Base-by-base conservation (phyloP, 2,888 invertebrate genomes). In the Latrodectus elegans region DNA sequence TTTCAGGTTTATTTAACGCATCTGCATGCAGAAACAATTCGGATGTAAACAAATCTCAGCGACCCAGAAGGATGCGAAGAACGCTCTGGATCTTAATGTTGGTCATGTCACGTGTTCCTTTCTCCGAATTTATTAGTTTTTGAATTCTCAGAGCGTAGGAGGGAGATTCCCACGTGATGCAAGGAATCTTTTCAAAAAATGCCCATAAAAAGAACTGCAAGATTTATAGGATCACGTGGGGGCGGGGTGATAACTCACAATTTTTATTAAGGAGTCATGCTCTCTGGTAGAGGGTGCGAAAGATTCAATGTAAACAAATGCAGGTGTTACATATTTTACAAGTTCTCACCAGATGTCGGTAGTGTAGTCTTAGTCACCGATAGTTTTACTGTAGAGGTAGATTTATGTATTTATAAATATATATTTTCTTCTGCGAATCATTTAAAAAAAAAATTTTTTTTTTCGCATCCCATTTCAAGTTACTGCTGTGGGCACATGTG, bases 161-260 rank as follows among this genome's bases (percentile, higher is more conserved):
- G 60, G 26, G 15, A 60, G 49, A 76, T 76, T 71, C 75, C 70
- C 55, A 22, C 17, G 67, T 70, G 64, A 76, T 76, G 52, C 68
- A 83, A 51, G 60, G 51, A 71, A 82, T 53, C 60, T 60, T 52
- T 9, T 53, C 73, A 49, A 65, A 38, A 73, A 81, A 81, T 67
- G 67, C 38, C 65, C 77, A 72, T 67, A 73, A 84, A 84, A 87
- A 72, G 67, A 22, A 60, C 51, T 52, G 6, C 15, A 55, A 84
- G 81, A 87, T 82, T 82, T 87, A 87, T 87, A 67, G 55, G 65
- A 76, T 68, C 86, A 87, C 86, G 81, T 82, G 86, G 26, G 70
- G 38, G 38, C 38, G 38, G 38, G 64, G 67, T 72, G 67, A 87
- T 87, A 81, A 81, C 76, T 87, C 86, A 87, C 49, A 67, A 53